Percentiles rank a stretch among this genome's conserved stretches.
Evolutionary conservation across 1,140 invertebrate genomes (phyloP).

Genomic region (Cephus cinctus): DNA sequence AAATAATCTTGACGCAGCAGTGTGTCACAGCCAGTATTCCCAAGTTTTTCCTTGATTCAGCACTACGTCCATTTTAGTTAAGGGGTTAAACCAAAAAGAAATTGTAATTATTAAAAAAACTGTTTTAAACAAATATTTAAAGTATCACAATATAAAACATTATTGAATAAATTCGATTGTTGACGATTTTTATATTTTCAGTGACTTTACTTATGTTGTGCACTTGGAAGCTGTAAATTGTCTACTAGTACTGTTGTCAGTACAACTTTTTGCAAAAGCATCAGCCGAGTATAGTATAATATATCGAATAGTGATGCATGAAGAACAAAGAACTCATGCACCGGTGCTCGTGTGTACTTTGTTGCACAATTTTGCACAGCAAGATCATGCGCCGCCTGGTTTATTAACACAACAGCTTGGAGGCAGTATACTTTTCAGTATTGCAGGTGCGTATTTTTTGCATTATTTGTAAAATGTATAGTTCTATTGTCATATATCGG

Average conservation of each 20-base stretch:
- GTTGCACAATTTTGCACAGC: slow-evolving; percentile 75
- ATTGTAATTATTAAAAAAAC: too few relatives aligned
- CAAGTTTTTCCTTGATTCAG: too few relatives aligned
- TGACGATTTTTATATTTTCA: slow-evolving; percentile 50
- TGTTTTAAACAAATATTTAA: too few relatives aligned
- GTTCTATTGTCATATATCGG: too few relatives aligned
- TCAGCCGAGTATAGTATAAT: slow-evolving; percentile 61
- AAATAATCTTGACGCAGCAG: too few relatives aligned
- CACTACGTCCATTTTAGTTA: too few relatives aligned
- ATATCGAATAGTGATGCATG: slow-evolving; percentile 72
- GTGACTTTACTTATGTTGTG: slow-evolving; percentile 84
- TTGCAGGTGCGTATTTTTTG: too few relatives aligned
- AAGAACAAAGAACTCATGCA: slow-evolving; percentile 69
- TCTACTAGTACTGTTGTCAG: slow-evolving; percentile 81
- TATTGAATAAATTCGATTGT: not conserved
- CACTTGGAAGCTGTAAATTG: slow-evolving; percentile 88
- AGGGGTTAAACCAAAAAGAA: too few relatives aligned
- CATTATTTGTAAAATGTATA: too few relatives aligned
- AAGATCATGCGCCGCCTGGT: slow-evolving; percentile 71
- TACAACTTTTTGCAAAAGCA: slow-evolving; percentile 80
- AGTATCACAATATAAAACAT: too few relatives aligned
- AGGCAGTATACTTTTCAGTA: slow-evolving; percentile 80
- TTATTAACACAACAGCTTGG: slow-evolving; percentile 63
- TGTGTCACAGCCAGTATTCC: too few relatives aligned
- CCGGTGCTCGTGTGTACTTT: slow-evolving; percentile 75